Base-by-base conservation (phyloP, 2,888 invertebrate genomes). In the Lasioglossum figueresi region DNA sequence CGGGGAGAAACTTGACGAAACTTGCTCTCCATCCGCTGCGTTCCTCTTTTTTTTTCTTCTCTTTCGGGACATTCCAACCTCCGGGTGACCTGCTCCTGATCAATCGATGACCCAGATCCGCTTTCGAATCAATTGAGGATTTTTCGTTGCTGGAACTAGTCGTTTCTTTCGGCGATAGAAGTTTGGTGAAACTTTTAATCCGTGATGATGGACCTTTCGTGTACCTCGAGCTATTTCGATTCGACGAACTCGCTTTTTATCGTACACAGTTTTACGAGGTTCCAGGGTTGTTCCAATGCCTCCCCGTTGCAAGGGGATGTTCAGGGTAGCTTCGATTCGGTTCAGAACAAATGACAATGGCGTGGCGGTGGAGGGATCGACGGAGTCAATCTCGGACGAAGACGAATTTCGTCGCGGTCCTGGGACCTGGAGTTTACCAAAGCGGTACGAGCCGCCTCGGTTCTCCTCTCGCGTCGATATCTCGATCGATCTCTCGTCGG, bases 401-500 rank as follows among this genome's bases (percentile, higher is more conserved):
- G 82, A 83, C 82, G 82, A 83, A 80, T 80, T 80, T 75, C 80
- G 68, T n/a, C 19, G 59, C 34, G 68, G 80, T 59, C 66, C 52
- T 40, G 31, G n/a, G 37, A 59, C 12, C 71, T 37, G 52, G 68
- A 34, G 63, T 79, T 79, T 71, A 75, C 72, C 82, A 59, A 43
- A 76, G 48, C 40, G 48, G 68, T 74, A 72, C 72, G 83, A 68
- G 68, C 63, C 76, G 72, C 34, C 48, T 48, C 37, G n/a, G 76
- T 80, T 70, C 84, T 80, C 79, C 86, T 83, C 87, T 89, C 83
- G 56, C 79, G 56, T 19, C 45, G 71, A 84, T 89, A 90, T 90
- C 89, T 84, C 84, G 90, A 89, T 89, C 86, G 90, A 88, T 89
- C 89, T 79, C 2, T 16, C 63, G 81, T 31, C 80, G 59, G 10